Evolutionary conservation across 2,888 invertebrate species (phyloP), one percentile per base, ranked within the genome.

Genomic region (Nebria salina): DNA sequence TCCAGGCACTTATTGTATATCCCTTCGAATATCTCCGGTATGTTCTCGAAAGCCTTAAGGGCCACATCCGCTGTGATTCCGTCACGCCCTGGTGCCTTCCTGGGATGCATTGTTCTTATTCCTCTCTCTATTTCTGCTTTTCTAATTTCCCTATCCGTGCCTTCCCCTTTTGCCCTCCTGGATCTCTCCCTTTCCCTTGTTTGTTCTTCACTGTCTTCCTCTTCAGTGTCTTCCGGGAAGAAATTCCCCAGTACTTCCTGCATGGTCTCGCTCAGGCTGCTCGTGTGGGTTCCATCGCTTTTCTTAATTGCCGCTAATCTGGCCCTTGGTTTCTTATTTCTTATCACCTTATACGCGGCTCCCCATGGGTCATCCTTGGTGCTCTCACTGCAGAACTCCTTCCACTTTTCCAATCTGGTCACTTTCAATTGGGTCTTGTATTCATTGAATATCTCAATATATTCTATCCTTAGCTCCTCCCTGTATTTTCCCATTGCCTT

Each of bases 331-430:
- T 64, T 65, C 73, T 80, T 82, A 0, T 74, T 72, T 1, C 66
- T 15, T 13, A 82, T 26, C 0, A 77, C 41, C 26, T 72, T 74
- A 15, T 83, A 83, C 7, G 81, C 82, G 0, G 75, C 64, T 9
- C 83, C 79, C 83, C 83, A 83, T 25, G 83, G 83, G 34, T 83
- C 83, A 4, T 68, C 76, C 26, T 42, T 78, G 6, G 75, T 65
- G 1, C 65, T 77, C 25, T 42, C 20, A 0, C 72, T 74, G 42
- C 82, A 81, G 42, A 81, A 82, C 6, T 83, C 79, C 13, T 79
- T 77, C 81, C 78, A 83, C 11, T 79, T 80, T 1, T 77, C 34
- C 7, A 77, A 34, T 34, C 78, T 54, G 9, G 75, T 81, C 15
- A 42, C 34, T 7, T 42, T 43, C 43, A 68, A 4, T 73, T 15